Percentiles rank a stretch among this genome's conserved stretches.
Evolutionary conservation across 92 coral and sea anemone genomes (phyloP).

Genomic region (Micromussa lordhowensis): DNA sequence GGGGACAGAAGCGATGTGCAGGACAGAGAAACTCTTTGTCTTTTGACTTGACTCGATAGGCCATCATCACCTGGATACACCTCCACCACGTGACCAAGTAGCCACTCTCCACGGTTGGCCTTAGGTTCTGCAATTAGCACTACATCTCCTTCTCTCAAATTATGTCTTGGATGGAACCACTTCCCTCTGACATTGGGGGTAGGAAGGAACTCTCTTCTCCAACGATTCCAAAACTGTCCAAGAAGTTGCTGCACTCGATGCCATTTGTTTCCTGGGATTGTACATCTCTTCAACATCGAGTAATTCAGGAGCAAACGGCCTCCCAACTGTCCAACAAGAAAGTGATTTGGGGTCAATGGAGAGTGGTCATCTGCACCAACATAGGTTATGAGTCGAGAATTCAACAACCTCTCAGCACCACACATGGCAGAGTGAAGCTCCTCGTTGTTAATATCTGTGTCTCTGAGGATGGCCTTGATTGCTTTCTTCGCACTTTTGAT

Average conservation of each 20-base stretch:
- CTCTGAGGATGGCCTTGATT: neutral
- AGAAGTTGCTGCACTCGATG: conserved; percentile 69
- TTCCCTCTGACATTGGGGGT: conserved; percentile 55
- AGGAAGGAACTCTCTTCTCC: conserved; percentile 71
- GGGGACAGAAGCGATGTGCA: conserved; percentile 50
- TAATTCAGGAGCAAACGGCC: conserved; percentile 70
- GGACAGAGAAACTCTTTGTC: conserved; percentile 41
- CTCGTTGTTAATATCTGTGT: conserved; percentile 54
- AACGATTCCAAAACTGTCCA: conserved; percentile 66
- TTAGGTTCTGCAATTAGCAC: conserved; percentile 58
- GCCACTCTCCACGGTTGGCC: conserved; percentile 66
- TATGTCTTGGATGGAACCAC: conserved; percentile 68
- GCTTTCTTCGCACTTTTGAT: neutral
- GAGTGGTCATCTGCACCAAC: conserved; percentile 65
- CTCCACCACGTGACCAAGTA: conserved; percentile 54
- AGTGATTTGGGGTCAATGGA: conserved; percentile 68
- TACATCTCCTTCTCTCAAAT: conserved; percentile 61
- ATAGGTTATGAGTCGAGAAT: conserved; percentile 62
- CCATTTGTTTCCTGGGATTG: conserved; percentile 69
- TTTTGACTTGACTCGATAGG: conserved; percentile 17
- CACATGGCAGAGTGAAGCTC: conserved; percentile 72
- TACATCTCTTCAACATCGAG: conserved; percentile 26
- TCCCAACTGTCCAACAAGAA: conserved; percentile 69
- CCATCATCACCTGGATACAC: conserved; percentile 56
- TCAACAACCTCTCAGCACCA: conserved; percentile 66